Conservation (phyloP, 2,113 vertebrate genomes). For the Paratilapia polleni region DNA sequence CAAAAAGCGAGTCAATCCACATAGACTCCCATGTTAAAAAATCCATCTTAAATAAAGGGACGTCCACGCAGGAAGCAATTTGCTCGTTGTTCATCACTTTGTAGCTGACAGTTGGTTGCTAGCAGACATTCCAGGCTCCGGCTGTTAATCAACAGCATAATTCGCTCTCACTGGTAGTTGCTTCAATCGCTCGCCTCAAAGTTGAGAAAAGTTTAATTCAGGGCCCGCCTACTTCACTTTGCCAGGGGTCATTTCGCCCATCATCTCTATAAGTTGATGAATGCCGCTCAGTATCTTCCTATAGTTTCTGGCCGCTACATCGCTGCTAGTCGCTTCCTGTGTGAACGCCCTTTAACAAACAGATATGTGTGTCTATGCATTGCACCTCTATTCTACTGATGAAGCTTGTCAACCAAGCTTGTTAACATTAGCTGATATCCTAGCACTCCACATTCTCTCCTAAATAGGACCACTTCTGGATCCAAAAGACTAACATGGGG, state of each 20-base stretch:
- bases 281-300: background rate
- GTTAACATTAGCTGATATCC: too few relatives aligned
- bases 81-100: background rate
- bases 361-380: background rate
- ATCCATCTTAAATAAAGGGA: background rate
- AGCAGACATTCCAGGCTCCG: background rate
- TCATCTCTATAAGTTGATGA: background rate
- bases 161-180: rapidly evolving
- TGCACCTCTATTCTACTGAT: too few relatives aligned
- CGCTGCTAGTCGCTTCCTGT: background rate
- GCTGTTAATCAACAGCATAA: background rate
- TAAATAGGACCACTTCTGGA: too few relatives aligned
- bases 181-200: too few relatives aligned
- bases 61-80: background rate
- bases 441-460: too few relatives aligned
- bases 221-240: too few relatives aligned
- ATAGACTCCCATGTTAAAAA: constrained; percentile 1
- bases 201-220: too few relatives aligned
- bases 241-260: too few relatives aligned
- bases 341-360: background rate
- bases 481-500: too few relatives aligned
- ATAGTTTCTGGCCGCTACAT: background rate
- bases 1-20: background rate
- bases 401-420: too few relatives aligned
- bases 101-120: background rate